Base-by-base conservation (phyloP, 2,797 vertebrate species). In the Vultur gryphus region DNA sequence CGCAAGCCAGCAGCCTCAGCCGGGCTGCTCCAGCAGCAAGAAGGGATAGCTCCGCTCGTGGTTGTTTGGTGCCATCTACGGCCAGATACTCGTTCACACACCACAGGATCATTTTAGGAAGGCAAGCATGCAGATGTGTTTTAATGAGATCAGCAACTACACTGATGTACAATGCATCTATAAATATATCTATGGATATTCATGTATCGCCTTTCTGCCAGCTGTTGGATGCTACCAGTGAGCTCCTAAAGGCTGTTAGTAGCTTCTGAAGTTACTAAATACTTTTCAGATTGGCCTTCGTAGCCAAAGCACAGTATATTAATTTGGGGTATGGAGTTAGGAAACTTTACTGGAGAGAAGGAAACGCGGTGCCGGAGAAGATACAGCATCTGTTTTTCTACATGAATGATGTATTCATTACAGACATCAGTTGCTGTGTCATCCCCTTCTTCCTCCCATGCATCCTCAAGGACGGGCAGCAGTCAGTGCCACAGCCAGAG, bases 61-160 rank as follows among this genome's bases (percentile, higher is more conserved):
- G 90, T 23, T 24, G 58, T 96, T 87, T 97, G 94, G 93, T 92
- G 96, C 97, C 95, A 96, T 49, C 97, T 97, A 96, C 2, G 87
- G 94, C 86, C 82, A 25, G 84, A 91, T 12, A 51, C 31, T 25
- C 5, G 21, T 54, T 93, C 81, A 29, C 67, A 73, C 57, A 81
- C 8, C 6, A 44, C n/a, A 13, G 43, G 26, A 85, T 54, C 57
- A 8, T 61, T 90, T 66, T 4, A 37, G 44, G 55, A 78, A 87
- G 13, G 26, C 11, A n/a, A 57, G 6, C 7, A 4, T 8, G 20
- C 16, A 24, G 59, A 16, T 20, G 48, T 13, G 15, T n/a, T 82
- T 59, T 67, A 66, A 43, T 29, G 64, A 67, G 37, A 67, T 51
- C 49, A 25, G 44, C 37, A 71, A 26, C 4, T 43, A 52, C 62